phyloP scores from a whole-genome alignment of 2,888 invertebrate species.

The Chrysodeixis includens region DNA sequence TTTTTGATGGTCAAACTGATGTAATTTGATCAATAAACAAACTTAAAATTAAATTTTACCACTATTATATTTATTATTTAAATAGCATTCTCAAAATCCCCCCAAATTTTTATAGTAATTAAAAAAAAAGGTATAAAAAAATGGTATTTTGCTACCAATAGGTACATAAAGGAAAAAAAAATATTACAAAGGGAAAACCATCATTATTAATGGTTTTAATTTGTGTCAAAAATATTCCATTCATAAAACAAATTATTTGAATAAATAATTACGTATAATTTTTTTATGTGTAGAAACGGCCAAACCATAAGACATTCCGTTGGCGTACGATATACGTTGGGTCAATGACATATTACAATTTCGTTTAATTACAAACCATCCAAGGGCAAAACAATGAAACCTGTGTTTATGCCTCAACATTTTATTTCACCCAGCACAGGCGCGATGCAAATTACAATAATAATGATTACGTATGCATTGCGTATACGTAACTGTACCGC shows the following conservation, averaged over 20 bases:
- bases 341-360: constrained; percentile 36
- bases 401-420: constrained; percentile 32
- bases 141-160: too few species aligned
- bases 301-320: background rate
- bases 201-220: background rate
- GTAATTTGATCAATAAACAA: too few species aligned
- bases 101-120: too few species aligned
- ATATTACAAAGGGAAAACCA: background rate
- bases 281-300: background rate
- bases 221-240: too few species aligned
- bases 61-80: too few species aligned
- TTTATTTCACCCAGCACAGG: constrained; percentile 40
- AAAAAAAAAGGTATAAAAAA: too few species aligned
- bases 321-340: constrained; percentile 9
- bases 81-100: too few species aligned
- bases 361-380: constrained; percentile 37
- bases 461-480: constrained; percentile 78
- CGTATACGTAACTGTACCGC: constrained; percentile 81
- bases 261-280: background rate
- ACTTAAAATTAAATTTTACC: too few species aligned
- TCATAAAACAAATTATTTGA: background rate
- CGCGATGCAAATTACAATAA: constrained; percentile 75
- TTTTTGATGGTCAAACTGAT: too few species aligned
- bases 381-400: constrained; percentile 47
- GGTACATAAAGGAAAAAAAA: background rate